These are phyloP conservation scores for Nephotettix cincticeps DNA, from an alignment of 1,140 invertebrate species.

Conservation along the genomic window DNA sequence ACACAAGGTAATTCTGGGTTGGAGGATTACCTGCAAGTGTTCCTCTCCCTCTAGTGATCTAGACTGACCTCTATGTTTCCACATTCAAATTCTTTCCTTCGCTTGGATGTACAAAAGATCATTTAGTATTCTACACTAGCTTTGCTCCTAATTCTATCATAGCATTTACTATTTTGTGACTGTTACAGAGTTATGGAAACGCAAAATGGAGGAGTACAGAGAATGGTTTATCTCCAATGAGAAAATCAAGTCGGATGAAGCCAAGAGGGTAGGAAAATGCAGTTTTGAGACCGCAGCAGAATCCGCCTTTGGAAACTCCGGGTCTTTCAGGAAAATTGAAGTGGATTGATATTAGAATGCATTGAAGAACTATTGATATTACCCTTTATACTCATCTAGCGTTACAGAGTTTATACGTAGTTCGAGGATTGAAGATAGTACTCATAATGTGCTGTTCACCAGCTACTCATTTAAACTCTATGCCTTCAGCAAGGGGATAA, in stretches of 20 bases:
- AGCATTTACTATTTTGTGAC: too few species aligned
- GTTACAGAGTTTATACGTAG: not conserved
- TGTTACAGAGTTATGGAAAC: conserved; percentile 48
- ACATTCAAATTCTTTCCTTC: too few species aligned
- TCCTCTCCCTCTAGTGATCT: too few species aligned
- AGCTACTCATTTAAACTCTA: not conserved
- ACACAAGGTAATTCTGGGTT: too few species aligned
- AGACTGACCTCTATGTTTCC: too few species aligned
- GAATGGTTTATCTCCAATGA: conserved; percentile 50
- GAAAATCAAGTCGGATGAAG: conserved; percentile 46
- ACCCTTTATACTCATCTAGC: not conserved
- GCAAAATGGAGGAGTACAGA: conserved; percentile 47
- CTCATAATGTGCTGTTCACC: not conserved
- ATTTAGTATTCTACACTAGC: too few species aligned
- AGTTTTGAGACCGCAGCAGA: conserved; percentile 39
- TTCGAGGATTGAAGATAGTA: not conserved
- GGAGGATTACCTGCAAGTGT: too few species aligned
- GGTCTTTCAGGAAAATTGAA: conserved; percentile 50
- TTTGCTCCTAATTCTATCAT: too few species aligned
- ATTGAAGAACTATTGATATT: not conserved
- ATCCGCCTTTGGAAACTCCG: conserved; percentile 46
- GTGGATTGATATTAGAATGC: conserved; percentile 44
- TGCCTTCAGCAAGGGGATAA: not conserved
- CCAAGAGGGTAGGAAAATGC: conserved; percentile 45
- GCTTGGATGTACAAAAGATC: too few species aligned